phyloP scores from a whole-genome alignment of 2,113 vertebrate species.

The Coreoperca whiteheadi region DNA sequence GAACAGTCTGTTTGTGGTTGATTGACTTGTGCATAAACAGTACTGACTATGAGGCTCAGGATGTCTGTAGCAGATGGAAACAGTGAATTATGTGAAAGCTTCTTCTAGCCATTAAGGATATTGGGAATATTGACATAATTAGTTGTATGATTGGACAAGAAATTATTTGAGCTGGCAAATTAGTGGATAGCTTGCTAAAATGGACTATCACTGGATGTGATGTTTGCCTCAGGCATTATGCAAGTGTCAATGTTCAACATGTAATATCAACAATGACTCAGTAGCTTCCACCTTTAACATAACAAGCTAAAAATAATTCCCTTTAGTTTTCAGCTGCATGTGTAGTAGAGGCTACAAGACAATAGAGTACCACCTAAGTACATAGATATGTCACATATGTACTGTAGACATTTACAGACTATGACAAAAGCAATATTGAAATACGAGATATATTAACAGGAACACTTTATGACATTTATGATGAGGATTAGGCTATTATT shows the following conservation, averaged over 20 bases:
- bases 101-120: neutral
- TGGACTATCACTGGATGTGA: neutral
- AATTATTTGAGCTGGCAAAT: neutral
- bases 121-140: neutral
- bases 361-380: neutral
- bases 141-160: neutral
- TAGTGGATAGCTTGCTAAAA: neutral
- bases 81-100: neutral
- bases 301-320: neutral
- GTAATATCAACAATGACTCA: neutral
- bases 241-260: neutral
- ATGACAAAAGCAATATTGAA: neutral
- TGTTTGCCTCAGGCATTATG: neutral
- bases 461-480: neutral
- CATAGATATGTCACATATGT: neutral
- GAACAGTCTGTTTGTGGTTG: neutral
- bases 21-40: neutral
- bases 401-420: neutral
- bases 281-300: neutral
- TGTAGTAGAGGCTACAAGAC: neutral
- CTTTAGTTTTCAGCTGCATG: neutral
- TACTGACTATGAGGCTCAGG: neutral
- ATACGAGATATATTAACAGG: neutral
- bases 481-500: neutral
- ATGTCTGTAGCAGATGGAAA: neutral